Percentiles rank a stretch among this genome's conserved stretches.
phyloP scores from a whole-genome alignment of 2,888 invertebrate species.

The Prionchulus punctatus region DNA sequence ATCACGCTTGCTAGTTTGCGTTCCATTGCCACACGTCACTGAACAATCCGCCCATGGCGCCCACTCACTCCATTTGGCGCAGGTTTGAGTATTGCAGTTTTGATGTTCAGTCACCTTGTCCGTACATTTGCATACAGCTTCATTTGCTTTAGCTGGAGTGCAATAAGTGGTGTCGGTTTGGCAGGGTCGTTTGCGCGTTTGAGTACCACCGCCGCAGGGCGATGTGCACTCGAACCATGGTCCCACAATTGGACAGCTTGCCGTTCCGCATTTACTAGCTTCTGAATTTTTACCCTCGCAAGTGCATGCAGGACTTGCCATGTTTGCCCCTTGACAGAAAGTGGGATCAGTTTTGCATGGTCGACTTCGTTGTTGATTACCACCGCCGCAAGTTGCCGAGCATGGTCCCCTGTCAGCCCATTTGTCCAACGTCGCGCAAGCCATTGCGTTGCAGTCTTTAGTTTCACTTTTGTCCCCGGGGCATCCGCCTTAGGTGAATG shows the following conservation, averaged over 20 bases:
- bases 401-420: not conserved
- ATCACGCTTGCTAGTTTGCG: not conserved
- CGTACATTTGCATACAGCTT: not conserved
- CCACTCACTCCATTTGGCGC: slow-evolving; percentile 11
- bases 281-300: too few species aligned
- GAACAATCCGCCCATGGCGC: slow-evolving; percentile 5
- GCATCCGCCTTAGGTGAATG: too few species aligned
- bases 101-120: not conserved
- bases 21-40: slow-evolving; percentile 7
- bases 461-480: not conserved
- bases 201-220: slow-evolving; percentile 9
- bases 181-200: slow-evolving; percentile 7
- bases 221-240: slow-evolving; percentile 3
- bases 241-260: slow-evolving; percentile 1
- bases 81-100: slow-evolving; percentile 8
- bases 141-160: not conserved
- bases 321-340: not conserved
- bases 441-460: not conserved
- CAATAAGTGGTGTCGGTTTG: not conserved
- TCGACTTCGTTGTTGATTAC: slow-evolving; percentile 3
- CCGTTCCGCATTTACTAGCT: too few species aligned
- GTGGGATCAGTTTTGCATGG: not conserved
- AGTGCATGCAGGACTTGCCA: not conserved
- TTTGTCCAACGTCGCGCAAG: not conserved
- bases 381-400: slow-evolving; percentile 8